phyloP scores from a whole-genome alignment of 2,888 invertebrate genomes.

The Leucophora obtusa region DNA sequence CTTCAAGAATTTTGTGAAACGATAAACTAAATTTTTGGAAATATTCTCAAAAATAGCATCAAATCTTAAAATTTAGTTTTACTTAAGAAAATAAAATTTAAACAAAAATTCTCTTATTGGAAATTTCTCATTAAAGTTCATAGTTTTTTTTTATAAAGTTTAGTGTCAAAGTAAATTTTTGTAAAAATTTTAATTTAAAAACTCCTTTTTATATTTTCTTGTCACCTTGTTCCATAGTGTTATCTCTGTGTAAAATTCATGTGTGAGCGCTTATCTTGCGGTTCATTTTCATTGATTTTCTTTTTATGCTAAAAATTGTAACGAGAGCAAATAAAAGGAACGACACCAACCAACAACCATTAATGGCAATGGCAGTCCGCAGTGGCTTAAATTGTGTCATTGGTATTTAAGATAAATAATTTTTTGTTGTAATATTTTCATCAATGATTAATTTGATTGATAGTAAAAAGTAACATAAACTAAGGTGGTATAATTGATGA shows the following conservation, averaged over 20 bases:
- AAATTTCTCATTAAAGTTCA: too few relatives aligned
- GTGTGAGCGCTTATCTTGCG: slow-evolving; percentile 43
- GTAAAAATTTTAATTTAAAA: too few relatives aligned
- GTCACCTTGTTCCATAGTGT: neutral
- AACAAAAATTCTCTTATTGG: too few relatives aligned
- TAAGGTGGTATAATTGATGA: slow-evolving; percentile 37
- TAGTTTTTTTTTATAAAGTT: too few relatives aligned
- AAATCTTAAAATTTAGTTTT: too few relatives aligned
- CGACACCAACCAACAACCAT: slow-evolving; percentile 14
- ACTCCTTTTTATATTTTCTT: too few relatives aligned
- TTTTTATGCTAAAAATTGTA: slow-evolving; percentile 48
- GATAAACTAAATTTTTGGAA: too few relatives aligned
- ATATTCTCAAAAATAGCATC: too few relatives aligned
- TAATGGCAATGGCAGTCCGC: slow-evolving; percentile 2
- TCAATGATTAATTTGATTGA: slow-evolving; percentile 58
- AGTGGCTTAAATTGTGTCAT: slow-evolving; percentile 58
- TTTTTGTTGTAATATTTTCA: slow-evolving; percentile 42
- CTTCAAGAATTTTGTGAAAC: too few relatives aligned
- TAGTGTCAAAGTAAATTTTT: too few relatives aligned
- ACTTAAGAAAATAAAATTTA: too few relatives aligned
- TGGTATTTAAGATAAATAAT: slow-evolving; percentile 55
- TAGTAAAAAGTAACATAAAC: slow-evolving; percentile 18
- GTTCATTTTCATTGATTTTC: slow-evolving; percentile 48
- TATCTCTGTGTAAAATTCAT: neutral
- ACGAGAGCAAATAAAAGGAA: slow-evolving; percentile 40